A percentile compares a stretch with the other conserved stretches of the same genome.
Evolutionary conservation across 2,113 vertebrate species (phyloP).

Genomic region (Phocoena phocoena): DNA sequence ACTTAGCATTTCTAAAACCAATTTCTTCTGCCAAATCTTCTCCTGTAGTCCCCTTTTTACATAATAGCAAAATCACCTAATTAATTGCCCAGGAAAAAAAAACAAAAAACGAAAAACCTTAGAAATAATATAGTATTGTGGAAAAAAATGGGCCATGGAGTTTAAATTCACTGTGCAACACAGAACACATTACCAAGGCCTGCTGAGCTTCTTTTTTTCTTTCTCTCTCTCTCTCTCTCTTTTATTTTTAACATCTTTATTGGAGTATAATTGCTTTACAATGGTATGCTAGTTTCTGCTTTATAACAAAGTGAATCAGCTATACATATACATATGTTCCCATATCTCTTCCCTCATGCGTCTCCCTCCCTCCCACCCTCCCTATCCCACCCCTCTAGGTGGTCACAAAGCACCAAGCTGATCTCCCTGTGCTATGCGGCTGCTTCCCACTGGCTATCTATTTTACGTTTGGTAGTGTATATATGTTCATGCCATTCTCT

Average conservation of each 20-base stretch:
- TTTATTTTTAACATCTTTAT: not conserved
- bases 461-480: too few relatives aligned
- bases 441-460: too few relatives aligned
- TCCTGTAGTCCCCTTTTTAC: not conserved
- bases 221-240: not conserved
- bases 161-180: not conserved
- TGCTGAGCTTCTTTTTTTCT: not conserved
- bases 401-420: too few relatives aligned
- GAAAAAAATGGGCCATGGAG: not conserved
- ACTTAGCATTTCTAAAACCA: not conserved
- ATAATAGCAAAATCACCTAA: not conserved
- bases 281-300: too few relatives aligned
- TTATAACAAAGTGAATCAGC: too few relatives aligned
- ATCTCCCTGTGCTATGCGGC: too few relatives aligned
- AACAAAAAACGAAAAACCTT: not conserved
- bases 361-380: too few relatives aligned
- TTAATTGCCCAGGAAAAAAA: not conserved
- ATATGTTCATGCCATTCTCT: too few relatives aligned
- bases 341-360: too few relatives aligned
- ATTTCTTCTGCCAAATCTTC: not conserved
- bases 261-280: too few relatives aligned
- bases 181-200: not conserved
- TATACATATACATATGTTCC: too few relatives aligned
- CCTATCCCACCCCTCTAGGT: too few relatives aligned
- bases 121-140: not conserved